These are phyloP conservation scores for Drosophila navojoa DNA, from an alignment of 1,140 invertebrate species.

Conservation along the genomic window DNA sequence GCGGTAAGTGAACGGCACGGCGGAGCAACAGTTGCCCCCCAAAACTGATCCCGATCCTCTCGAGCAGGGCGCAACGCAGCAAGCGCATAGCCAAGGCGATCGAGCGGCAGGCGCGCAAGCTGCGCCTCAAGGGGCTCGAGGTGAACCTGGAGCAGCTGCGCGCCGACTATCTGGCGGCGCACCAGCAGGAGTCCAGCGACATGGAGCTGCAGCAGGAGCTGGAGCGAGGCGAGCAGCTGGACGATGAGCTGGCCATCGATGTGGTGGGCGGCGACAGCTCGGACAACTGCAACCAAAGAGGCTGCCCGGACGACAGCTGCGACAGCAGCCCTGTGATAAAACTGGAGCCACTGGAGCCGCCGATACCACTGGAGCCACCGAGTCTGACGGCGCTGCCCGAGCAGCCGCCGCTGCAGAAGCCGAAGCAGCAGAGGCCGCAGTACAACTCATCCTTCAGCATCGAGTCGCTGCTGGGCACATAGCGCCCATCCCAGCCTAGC, in stretches of 20 bases:
- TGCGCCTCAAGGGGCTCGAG: conserved; percentile 94
- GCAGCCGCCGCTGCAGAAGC: not conserved
- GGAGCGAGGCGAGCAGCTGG: conserved; percentile 82
- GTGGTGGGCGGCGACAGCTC: conserved; percentile 86
- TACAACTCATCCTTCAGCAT: conserved; percentile 89
- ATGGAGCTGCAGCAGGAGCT: conserved; percentile 87
- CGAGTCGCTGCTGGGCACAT: conserved; percentile 88
- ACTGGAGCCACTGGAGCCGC: conserved; percentile 31
- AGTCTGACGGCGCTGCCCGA: not conserved
- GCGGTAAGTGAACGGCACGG: conserved; percentile 84
- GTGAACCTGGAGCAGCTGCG: conserved; percentile 93
- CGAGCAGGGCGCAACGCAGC: conserved; percentile 89
- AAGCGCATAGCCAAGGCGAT: conserved; percentile 96
- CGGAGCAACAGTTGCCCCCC: not conserved
- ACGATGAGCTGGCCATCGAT: conserved; percentile 85
- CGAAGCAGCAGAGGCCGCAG: conserved; percentile 23
- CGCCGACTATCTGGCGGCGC: conserved; percentile 89
- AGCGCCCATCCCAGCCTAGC: conserved; percentile 24
- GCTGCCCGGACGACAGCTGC: conserved; percentile 80
- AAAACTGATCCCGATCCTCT: not conserved
- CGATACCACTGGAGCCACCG: conserved; percentile 14
- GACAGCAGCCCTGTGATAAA: conserved; percentile 66
- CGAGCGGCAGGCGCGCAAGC: conserved; percentile 94
- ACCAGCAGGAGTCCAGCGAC: conserved; percentile 84
- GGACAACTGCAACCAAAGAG: conserved; percentile 85